A percentile compares a stretch with the other conserved stretches of the same genome.
phyloP scores from a whole-genome alignment of 2,888 invertebrate genomes.

The Chrysolina americana region DNA sequence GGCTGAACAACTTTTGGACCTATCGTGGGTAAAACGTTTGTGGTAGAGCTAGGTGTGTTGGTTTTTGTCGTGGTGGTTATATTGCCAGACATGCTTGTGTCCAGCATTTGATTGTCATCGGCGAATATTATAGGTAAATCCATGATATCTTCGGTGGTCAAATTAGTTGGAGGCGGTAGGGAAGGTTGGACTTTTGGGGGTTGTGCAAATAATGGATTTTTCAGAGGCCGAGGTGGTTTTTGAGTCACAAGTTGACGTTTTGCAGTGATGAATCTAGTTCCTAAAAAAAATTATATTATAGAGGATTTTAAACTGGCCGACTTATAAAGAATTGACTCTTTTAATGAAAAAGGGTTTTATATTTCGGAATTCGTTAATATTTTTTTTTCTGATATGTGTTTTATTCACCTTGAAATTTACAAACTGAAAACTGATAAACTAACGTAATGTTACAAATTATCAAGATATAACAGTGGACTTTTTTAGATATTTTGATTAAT shows the following conservation, averaged over 20 bases:
- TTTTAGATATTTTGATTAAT: no score
- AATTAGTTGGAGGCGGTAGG: slow-evolving; percentile 68
- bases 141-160: slow-evolving; percentile 74
- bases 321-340: no score
- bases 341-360: no score
- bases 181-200: slow-evolving; percentile 46
- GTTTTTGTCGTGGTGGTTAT: slow-evolving; percentile 33
- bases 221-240: slow-evolving; percentile 55
- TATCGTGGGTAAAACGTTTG: neutral
- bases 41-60: slow-evolving; percentile 6
- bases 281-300: slow-evolving; percentile 29
- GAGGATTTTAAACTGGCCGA: no score
- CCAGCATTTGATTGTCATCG: slow-evolving; percentile 70
- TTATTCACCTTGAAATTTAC: no score
- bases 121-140: slow-evolving; percentile 79
- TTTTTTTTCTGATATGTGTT: no score
- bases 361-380: no score
- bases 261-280: slow-evolving; percentile 64
- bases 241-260: slow-evolving; percentile 63
- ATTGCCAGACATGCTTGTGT: slow-evolving; percentile 51
- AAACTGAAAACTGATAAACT: no score
- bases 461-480: no score
- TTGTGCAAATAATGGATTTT: slow-evolving; percentile 41
- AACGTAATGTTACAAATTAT: no score
- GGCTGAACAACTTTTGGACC: slow-evolving; percentile 24